Evolutionary conservation across 2,113 vertebrate species (phyloP), one percentile per base, ranked within the genome.

Genomic region (Odocoileus virginianus): DNA sequence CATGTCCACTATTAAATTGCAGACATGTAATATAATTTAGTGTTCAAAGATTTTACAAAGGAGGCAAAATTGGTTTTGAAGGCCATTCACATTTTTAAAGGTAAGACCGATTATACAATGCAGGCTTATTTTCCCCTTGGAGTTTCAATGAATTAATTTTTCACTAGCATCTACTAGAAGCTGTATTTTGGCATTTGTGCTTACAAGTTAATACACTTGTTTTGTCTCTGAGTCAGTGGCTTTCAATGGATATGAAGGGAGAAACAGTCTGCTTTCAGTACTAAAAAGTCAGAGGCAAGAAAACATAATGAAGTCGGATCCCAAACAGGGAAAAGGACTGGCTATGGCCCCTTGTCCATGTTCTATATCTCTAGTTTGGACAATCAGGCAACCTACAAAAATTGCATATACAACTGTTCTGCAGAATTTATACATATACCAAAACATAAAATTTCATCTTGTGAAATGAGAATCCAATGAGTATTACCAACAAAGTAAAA

Each of bases 91-190:
- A 98, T 97, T 98, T 98, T 97, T 98, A 98, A 99, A 98, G 98
- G 97, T 98, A 99, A 99, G 98, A 98, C 96, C 98, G 98, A 98
- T 98, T 97, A 98, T 97, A 98, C 94, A 98, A 97, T 97, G 97
- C 98, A 98, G 98, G 98, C 91, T 74, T 83, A 86, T 85, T 98
- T 98, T 97, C 98, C 98, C 98, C 98, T 98, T 98, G 98, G 98
- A 99, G 97, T 98, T 98, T 98, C 91, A 97, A 98, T 97, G 98
- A 99, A 99, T 99, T 99, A 98, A 98, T 99, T 98, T 99, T 99
- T 99, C 97, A 98, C 98, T 98, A 99, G 98, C 97, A 98, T 98
- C 98, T 98, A 98, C 97, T 98, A 98, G 98, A 98, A 98, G 97
- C 98, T 98, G 91, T 96, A 97, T 97, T 98, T 97, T 97, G 98